These are phyloP conservation scores for Zosterops borbonicus DNA, from an alignment of 2,113 vertebrate genomes.

Conservation along the genomic window DNA sequence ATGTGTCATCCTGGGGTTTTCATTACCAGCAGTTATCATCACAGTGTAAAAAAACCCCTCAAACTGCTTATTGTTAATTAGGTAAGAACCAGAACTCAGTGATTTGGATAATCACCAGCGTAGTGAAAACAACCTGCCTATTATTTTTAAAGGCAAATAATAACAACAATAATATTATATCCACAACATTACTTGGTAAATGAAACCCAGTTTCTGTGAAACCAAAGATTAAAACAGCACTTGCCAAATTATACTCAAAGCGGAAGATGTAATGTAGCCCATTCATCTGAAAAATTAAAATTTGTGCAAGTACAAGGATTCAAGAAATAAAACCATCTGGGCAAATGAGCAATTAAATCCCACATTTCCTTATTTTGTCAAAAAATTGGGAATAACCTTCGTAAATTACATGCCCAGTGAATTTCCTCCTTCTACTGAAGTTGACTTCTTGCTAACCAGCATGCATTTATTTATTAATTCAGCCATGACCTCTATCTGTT, in stretches of 20 bases:
- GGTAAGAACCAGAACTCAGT: slow-evolving; percentile 22
- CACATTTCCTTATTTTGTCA: slow-evolving; percentile 52
- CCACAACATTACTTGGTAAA: slow-evolving; percentile 36
- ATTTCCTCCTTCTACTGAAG: slow-evolving; percentile 6
- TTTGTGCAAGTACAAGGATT: slow-evolving; percentile 62
- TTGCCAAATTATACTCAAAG: slow-evolving; percentile 71
- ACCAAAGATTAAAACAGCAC: slow-evolving; percentile 55
- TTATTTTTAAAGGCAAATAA: slow-evolving; percentile 66
- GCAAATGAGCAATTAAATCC: slow-evolving; percentile 70
- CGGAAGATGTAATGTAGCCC: slow-evolving; percentile 59
- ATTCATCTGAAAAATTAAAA: slow-evolving; percentile 74
- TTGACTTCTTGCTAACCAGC: slow-evolving; percentile 35
- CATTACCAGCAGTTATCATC: background rate
- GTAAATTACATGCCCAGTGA: slow-evolving; percentile 41
- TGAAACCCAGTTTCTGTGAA: slow-evolving; percentile 54
- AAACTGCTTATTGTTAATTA: slow-evolving; percentile 49
- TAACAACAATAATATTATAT: slow-evolving; percentile 46
- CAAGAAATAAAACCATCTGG: slow-evolving; percentile 72
- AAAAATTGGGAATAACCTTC: slow-evolving; percentile 66
- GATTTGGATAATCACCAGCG: slow-evolving; percentile 7
- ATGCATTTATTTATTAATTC: slow-evolving; percentile 41
- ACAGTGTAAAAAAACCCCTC: background rate
- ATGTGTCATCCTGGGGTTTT: background rate
- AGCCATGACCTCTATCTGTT: slow-evolving; percentile 49
- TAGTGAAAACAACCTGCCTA: slow-evolving; percentile 35